Evolutionary conservation across 2,888 invertebrate species (phyloP).

Genomic region (Eretmocerus hayati): DNA sequence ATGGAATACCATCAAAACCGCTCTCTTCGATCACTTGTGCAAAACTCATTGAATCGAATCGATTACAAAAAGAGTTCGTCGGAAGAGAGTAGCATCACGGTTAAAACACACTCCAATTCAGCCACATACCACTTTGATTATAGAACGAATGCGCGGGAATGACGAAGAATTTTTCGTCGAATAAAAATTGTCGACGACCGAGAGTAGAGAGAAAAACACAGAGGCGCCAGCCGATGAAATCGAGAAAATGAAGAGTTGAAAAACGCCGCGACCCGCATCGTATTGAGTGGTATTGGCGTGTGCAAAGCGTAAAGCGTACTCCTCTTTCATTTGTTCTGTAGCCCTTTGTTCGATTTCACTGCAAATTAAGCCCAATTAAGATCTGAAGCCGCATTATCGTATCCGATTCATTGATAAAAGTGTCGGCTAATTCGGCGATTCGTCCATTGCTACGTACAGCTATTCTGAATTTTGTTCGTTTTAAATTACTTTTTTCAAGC

Average conservation of each 20-base stretch:
- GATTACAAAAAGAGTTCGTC: too few relatives aligned
- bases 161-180: not conserved
- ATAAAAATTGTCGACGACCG: conserved; percentile 2
- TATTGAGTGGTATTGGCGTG: conserved; percentile 25
- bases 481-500: too few relatives aligned
- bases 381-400: conserved; percentile 32
- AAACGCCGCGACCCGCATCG: conserved; percentile 2
- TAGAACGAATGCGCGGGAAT: not conserved
- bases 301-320: not conserved
- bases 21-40: conserved; percentile 3
- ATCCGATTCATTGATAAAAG: conserved; percentile 14
- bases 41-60: conserved; percentile 1
- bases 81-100: too few relatives aligned
- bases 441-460: too few relatives aligned
- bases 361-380: conserved; percentile 19
- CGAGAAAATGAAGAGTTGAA: conserved; percentile 4
- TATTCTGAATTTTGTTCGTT: too few relatives aligned
- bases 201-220: not conserved
- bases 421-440: too few relatives aligned
- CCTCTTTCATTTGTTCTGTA: not conserved
- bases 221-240: not conserved
- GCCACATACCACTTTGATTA: conserved; percentile 2
- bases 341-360: conserved; percentile 21
- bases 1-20: not conserved
- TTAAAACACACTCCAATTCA: too few relatives aligned